Percentiles rank a stretch among this genome's conserved stretches.
phyloP scores from a whole-genome alignment of 2,797 vertebrate species.

The Sebastes jordani region DNA sequence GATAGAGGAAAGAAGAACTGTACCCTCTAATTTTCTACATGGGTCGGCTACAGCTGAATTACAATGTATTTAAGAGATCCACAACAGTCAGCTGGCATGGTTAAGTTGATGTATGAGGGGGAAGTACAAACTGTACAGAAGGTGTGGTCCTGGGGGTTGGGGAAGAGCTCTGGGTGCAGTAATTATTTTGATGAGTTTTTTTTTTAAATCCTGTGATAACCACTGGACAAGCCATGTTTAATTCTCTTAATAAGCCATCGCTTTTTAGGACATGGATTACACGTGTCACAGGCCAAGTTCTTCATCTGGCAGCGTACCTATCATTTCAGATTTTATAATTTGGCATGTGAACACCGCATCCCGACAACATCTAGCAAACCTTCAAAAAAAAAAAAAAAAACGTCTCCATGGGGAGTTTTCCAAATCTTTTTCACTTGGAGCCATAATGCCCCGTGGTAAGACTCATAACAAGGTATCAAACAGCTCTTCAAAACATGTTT shows the following conservation, averaged over 20 bases:
- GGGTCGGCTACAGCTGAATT: slow-evolving; percentile 61
- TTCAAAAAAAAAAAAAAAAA: not conserved
- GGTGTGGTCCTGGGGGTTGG: slow-evolving; percentile 7
- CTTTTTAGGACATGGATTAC: slow-evolving; percentile 12
- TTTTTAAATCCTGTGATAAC: not conserved
- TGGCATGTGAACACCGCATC: slow-evolving; percentile 7
- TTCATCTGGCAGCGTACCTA: not conserved
- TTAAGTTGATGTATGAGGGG: slow-evolving; percentile 32
- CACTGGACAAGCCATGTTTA: slow-evolving; percentile 21
- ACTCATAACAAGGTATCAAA: slow-evolving; percentile 5
- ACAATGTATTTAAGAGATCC: slow-evolving; percentile 57
- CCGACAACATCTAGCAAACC: slow-evolving; percentile 3
- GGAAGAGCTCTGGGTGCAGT: not conserved
- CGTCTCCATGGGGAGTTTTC: not conserved
- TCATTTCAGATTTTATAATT: slow-evolving; percentile 29
- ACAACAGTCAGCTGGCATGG: slow-evolving; percentile 39
- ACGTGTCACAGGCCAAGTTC: not conserved
- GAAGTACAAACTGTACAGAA: slow-evolving; percentile 20
- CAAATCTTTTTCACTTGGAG: slow-evolving; percentile 9
- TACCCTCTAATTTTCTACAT: slow-evolving; percentile 71
- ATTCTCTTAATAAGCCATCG: slow-evolving; percentile 19
- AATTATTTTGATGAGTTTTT: slow-evolving; percentile 27
- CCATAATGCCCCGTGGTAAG: not conserved
- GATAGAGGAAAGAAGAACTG: slow-evolving; percentile 36
- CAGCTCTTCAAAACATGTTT: slow-evolving; percentile 27